phyloP scores from a whole-genome alignment of 1,140 invertebrate species.

The Cotesia chilonis region DNA sequence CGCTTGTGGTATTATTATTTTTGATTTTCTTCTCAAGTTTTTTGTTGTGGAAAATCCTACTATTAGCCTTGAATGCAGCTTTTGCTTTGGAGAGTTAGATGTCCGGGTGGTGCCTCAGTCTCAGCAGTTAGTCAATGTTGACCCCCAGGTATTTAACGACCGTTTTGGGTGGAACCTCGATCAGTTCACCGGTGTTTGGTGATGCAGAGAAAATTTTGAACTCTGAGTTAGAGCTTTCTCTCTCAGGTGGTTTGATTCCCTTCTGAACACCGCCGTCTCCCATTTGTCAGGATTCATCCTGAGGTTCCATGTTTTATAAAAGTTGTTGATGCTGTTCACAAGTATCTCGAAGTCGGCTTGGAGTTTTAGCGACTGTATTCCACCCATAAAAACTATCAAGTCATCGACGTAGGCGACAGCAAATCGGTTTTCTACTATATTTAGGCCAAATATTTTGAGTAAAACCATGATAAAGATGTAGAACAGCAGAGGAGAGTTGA shows the following conservation, averaged over 20 bases:
- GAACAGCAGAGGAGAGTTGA: constrained; percentile 39
- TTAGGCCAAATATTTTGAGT: constrained; percentile 21
- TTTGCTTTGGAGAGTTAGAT: constrained; percentile 25
- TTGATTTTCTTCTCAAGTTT: constrained; percentile 17
- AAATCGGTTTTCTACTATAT: background rate
- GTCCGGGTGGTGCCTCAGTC: background rate
- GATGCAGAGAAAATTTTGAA: constrained; percentile 7
- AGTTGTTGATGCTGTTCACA: constrained; percentile 25
- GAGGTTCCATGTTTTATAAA: constrained; percentile 33
- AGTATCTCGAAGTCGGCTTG: constrained; percentile 14
- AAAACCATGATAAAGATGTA: constrained; percentile 38
- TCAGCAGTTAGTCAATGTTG: constrained; percentile 22
- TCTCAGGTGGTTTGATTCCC: background rate
- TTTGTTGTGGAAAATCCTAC: constrained; percentile 36
- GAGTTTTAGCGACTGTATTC: background rate
- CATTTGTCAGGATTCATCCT: constrained; percentile 34
- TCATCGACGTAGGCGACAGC: constrained; percentile 40
- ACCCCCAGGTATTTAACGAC: constrained; percentile 11
- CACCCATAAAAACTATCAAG: constrained; percentile 22
- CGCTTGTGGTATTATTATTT: constrained; percentile 24
- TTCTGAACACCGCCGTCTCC: constrained; percentile 37
- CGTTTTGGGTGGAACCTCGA: background rate
- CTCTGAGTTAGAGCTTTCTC: background rate
- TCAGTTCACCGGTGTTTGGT: background rate
- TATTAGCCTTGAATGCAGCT: background rate